Percentiles rank a stretch among this genome's conserved stretches.
Conservation (phyloP, 2,888 invertebrate species). For the Sclerodermus sp. region DNA sequence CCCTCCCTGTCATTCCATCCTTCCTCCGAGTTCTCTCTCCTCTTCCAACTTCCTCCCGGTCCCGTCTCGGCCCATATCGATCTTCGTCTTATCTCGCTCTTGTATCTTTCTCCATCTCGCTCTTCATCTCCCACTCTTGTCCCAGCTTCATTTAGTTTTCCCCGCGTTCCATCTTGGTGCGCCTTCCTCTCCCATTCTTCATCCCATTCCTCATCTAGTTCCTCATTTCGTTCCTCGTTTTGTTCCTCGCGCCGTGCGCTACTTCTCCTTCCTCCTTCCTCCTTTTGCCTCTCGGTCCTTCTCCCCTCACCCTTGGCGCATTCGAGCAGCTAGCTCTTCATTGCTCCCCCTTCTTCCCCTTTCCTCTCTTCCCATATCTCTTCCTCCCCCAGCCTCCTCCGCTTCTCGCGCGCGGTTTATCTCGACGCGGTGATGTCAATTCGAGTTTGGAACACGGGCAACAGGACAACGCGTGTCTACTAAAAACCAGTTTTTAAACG, state of each 20-base stretch:
- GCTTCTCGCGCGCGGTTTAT: slow-evolving; percentile 39
- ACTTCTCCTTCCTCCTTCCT: slow-evolving; percentile 1
- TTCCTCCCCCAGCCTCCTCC: slow-evolving; percentile 3
- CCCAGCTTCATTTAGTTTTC: too few species aligned
- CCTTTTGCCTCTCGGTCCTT: background rate
- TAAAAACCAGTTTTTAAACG: slow-evolving; percentile 54
- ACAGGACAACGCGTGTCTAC: slow-evolving; percentile 54
- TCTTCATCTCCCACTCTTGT: too few species aligned
- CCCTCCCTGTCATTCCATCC: slow-evolving; percentile 4
- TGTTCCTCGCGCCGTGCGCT: too few species aligned
- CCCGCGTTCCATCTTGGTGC: too few species aligned
- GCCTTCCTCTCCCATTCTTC: too few species aligned
- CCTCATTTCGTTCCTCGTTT: too few species aligned
- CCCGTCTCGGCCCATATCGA: too few species aligned
- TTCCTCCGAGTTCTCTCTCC: background rate
- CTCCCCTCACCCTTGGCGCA: background rate
- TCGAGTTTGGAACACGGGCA: slow-evolving; percentile 54
- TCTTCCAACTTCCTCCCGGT: too few species aligned
- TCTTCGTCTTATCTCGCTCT: too few species aligned
- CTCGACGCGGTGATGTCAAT: slow-evolving; percentile 52
- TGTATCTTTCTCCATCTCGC: too few species aligned
- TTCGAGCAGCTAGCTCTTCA: slow-evolving; percentile 29
- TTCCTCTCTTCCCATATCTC: slow-evolving; percentile 8
- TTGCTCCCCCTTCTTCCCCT: slow-evolving; percentile 12
- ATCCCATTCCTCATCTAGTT: too few species aligned